Evolutionary conservation across 2,888 invertebrate genomes (phyloP).

Genomic region (Ephialtes manifestator): DNA sequence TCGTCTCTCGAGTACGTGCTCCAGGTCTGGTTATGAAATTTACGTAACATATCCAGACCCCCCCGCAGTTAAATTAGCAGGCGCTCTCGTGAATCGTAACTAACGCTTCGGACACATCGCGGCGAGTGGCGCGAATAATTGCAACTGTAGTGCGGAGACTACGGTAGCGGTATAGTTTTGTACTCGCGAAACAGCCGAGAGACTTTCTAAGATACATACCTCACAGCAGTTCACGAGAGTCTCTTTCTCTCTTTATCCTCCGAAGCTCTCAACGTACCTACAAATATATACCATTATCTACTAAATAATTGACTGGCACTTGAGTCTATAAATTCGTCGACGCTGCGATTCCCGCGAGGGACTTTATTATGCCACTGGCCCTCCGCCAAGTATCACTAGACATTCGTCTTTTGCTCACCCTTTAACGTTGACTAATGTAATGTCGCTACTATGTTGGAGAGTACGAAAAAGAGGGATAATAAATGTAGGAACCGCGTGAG

Average conservation of each 20-base stretch:
- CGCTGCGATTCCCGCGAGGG: constrained; percentile 5
- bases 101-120: constrained; percentile 47
- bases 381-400: constrained; percentile 23
- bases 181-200: constrained; percentile 20
- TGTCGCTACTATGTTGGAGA: not conserved
- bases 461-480: constrained; percentile 7
- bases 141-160: constrained; percentile 5
- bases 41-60: constrained; percentile 19
- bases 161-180: constrained; percentile 27
- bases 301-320: constrained; percentile 39
- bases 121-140: constrained; percentile 51
- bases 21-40: constrained; percentile 44
- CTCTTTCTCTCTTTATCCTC: constrained; percentile 16
- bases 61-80: constrained; percentile 28
- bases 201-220: constrained; percentile 39
- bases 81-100: constrained; percentile 41
- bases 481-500: not conserved
- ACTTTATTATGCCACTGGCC: constrained; percentile 30
- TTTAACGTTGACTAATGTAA: constrained; percentile 44
- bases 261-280: not conserved
- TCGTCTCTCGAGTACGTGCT: constrained; percentile 2
- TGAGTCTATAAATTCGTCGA: constrained; percentile 47
- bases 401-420: constrained; percentile 45
- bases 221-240: constrained; percentile 1
- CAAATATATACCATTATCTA: constrained; percentile 48